Evolutionary conservation across 2,888 invertebrate species (phyloP), one percentile per base, ranked within the genome.

Genomic region (Trisateles emortualis): DNA sequence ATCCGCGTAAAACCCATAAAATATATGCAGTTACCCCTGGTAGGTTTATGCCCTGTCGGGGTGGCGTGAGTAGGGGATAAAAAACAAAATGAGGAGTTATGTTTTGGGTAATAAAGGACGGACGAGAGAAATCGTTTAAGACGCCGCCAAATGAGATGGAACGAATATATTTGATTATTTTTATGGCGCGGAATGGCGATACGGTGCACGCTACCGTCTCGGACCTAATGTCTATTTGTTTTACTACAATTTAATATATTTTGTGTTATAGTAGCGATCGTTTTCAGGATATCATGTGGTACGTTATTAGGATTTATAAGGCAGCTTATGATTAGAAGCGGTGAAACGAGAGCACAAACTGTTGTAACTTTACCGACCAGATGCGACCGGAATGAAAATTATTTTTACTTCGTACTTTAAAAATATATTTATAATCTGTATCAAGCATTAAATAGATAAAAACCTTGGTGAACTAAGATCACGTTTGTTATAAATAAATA

Each of bases 111-210:
- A 92, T 91, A 92, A 92, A 89, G 90, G 89, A 88, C 85, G 90
- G 92, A 92, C 91, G 87, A 92, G 92, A 91, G 88, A 92, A 92
- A 92, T 91, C 92, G 92, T 92, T 92, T 92, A 92, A 92, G 92
- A 91, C 85, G 86, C 85, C 83, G 85, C 86, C 88, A 92, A 92
- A 92, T 92, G 92, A 92, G 92, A 90, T 88, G 92, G 91, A 92
- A 92, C 91, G 89, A 90, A 92, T 92, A 92, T 89, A 91, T 92
- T 92, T 91, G 91, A 92, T 92, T 92, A 92, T 90, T 91, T 92
- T 92, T 92, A 92, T 90, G 90, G 88, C 84, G 79, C 74, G 84
- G 86, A 90, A 90, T 91, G 87, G 92, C 89, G 87, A 88, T 90
- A 89, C 87, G 83, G 79, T 71, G 69, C 76, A 86, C 80, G 82